Evolutionary conservation across 2,888 invertebrate species (phyloP), one percentile per base, ranked within the genome.

Genomic region (Myopa tessellatipennis): DNA sequence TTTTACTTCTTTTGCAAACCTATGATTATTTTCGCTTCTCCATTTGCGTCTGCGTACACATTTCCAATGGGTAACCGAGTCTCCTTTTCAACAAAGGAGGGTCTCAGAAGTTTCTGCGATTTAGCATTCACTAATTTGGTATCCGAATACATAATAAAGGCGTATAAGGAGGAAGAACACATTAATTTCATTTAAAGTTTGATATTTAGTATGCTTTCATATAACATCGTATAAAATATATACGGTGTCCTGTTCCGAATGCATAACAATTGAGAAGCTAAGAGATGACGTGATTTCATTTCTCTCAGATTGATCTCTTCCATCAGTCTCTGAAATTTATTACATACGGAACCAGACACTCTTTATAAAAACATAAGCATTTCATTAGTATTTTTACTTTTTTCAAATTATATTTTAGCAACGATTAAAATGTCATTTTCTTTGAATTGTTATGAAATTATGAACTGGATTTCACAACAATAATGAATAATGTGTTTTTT

Each of bases 1-100:
- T 50, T 76, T 74, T 58, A 74, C 60, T 63, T 78, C 65, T 74
- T 55, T 78, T 85, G 85, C 89, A 88, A 87, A 91, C 91, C 91
- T 91, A 91, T 91, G 83, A 91, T 90, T 86, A 91, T 89, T 89
- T 90, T 90, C 88, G 90, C 90, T 85, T 84, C 87, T 83, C 87
- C 86, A 84, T 85, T 85, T 82, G 85, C 82, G 79, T 83, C 84
- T 82, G 80, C 79, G 79, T 79, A 80, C 81, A 83, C 78, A 82
- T 81, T 83, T 83, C 84, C 85, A 83, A 83, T 82, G 50, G 75
- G 58, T 34, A 60, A 45, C 82, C 81, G 80, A 80, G 82, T 84
- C 78, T 87, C 87, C 80, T 82, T 86, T 85, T 87, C 87, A 82
- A 87, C 83, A 83, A 86, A 86, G 76, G 87, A 84, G 80, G 84